Conservation (phyloP, 2,797 vertebrate species). For the Rhinella marina region DNA sequence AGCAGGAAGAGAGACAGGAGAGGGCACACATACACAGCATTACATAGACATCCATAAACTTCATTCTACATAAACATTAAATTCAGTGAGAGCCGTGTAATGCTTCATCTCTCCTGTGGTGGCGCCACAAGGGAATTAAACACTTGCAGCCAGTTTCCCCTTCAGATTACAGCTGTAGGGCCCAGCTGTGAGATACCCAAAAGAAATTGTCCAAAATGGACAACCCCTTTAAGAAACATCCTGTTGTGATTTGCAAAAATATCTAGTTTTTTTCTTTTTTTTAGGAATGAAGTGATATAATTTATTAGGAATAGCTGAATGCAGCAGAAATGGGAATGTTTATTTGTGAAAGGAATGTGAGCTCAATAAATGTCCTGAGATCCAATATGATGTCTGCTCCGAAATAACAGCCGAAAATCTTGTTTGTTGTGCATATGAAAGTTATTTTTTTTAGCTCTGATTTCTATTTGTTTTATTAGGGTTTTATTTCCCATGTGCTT, state of each 20-base stretch:
- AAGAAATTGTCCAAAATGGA: neutral
- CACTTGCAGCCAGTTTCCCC: too few relatives aligned
- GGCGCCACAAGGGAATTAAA: too few relatives aligned
- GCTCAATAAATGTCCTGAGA: neutral
- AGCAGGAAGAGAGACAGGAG: too few relatives aligned
- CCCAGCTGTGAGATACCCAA: too few relatives aligned
- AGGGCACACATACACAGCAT: too few relatives aligned
- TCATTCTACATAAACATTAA: too few relatives aligned
- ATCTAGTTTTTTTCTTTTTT: neutral
- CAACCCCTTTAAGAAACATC: neutral
- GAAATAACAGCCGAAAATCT: neutral
- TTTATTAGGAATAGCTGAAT: neutral
- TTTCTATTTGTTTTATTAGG: neutral
- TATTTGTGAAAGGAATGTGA: neutral
- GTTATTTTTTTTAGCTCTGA: neutral
- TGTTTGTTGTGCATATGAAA: neutral
- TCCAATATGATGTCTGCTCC: neutral
- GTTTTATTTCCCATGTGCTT: neutral
- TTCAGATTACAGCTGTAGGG: too few relatives aligned
- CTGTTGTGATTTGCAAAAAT: neutral
- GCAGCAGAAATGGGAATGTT: neutral
- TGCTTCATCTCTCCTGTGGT: too few relatives aligned
- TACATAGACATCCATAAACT: too few relatives aligned
- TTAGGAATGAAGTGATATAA: neutral
- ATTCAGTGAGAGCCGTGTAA: too few relatives aligned